Evolutionary conservation across 1,140 invertebrate species (phyloP).

Genomic region (Neocloeon triangulifer): DNA sequence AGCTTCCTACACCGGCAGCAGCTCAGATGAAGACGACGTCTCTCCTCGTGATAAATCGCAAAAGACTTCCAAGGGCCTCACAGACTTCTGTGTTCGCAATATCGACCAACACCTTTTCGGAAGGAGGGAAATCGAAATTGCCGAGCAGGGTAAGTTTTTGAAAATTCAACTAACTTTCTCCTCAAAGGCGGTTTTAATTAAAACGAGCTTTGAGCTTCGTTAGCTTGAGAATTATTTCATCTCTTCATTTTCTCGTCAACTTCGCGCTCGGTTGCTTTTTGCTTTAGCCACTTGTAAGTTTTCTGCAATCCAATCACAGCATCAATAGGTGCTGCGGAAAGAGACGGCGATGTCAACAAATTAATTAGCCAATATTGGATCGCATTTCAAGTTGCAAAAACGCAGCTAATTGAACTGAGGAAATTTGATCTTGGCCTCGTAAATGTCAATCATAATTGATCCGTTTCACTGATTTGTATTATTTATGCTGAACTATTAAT

Average conservation of each 20-base stretch:
- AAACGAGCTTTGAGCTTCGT: background rate
- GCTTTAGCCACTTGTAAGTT: background rate
- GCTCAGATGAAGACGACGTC: conserved; percentile 59
- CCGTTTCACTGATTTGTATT: too few relatives aligned
- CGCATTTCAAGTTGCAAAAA: too few relatives aligned
- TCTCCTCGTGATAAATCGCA: conserved; percentile 74
- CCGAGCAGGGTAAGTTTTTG: conserved; percentile 55
- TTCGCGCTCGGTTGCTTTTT: background rate
- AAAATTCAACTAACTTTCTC: conserved; percentile 2
- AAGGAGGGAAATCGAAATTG: conserved; percentile 88
- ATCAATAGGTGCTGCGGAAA: too few relatives aligned
- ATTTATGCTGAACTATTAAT: too few relatives aligned
- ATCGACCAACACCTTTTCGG: conserved; percentile 84
- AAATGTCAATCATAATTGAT: too few relatives aligned
- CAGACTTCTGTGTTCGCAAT: conserved; percentile 79
- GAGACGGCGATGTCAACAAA: too few relatives aligned
- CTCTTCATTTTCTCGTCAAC: too few relatives aligned
- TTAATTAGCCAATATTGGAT: too few relatives aligned
- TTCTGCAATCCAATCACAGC: too few relatives aligned
- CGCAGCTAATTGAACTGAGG: too few relatives aligned
- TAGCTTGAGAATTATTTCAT: conserved; percentile 1
- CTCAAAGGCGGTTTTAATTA: too few relatives aligned
- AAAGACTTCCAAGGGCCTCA: conserved; percentile 51
- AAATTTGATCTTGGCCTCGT: too few relatives aligned
- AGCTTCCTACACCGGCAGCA: conserved; percentile 77